A percentile compares a stretch with the other conserved stretches of the same genome.
Conservation (phyloP, 2,113 vertebrate genomes). For the Colistium nudipinnis region DNA sequence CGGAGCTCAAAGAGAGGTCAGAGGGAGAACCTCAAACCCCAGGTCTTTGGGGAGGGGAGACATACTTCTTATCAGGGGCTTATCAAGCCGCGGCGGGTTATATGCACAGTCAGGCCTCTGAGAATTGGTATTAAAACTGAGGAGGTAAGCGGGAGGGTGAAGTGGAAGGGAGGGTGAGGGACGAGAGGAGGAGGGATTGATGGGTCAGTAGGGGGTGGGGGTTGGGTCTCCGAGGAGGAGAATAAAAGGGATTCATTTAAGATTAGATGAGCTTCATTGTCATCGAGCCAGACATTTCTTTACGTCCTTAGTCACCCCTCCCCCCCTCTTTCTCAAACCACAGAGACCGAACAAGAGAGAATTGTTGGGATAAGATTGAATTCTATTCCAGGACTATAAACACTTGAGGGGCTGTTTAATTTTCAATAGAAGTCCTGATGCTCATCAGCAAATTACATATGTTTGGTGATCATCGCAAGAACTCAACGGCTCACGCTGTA, state of each 20-base stretch:
- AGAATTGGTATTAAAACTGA: constrained; percentile 61
- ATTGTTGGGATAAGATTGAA: constrained; percentile 41
- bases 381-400: constrained; percentile 43
- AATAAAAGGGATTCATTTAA: constrained; percentile 63
- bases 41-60: constrained; percentile 55
- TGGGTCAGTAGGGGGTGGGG: constrained; percentile 29
- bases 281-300: constrained; percentile 45
- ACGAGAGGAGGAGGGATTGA: constrained; percentile 9
- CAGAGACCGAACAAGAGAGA: constrained; percentile 32
- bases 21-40: constrained; percentile 48
- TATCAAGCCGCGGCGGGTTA: constrained; percentile 54
- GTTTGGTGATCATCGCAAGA: constrained; percentile 15
- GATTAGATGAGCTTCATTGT: constrained; percentile 62
- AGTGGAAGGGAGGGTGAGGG: constrained; percentile 10
- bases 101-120: constrained; percentile 66
- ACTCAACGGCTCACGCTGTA: not conserved
- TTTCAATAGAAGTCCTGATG: constrained; percentile 46
- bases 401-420: constrained; percentile 46
- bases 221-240: constrained; percentile 32
- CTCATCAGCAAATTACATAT: constrained; percentile 50
- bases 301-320: constrained; percentile 52
- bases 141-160: constrained; percentile 33
- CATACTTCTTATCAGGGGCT: constrained; percentile 63
- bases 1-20: constrained; percentile 70
- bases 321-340: constrained; percentile 16